Conservation (phyloP, 2,113 vertebrate genomes). For the Acanthochromis polyacanthus region DNA sequence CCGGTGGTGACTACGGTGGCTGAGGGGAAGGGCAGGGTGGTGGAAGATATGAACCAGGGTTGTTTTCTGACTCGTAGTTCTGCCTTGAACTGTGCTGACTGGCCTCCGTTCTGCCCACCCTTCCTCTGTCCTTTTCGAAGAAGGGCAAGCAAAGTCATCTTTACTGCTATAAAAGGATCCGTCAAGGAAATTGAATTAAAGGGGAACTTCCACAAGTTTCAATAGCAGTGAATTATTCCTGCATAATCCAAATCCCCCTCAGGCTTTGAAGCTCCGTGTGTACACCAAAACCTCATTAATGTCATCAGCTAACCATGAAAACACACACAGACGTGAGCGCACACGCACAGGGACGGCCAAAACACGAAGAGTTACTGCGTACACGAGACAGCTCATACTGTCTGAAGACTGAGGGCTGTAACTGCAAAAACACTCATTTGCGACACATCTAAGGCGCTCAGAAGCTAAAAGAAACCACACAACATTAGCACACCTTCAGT, state of each 20-base stretch:
- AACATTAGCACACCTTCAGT: conserved; percentile 22
- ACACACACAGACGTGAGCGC: conserved; percentile 28
- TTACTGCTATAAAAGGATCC: conserved; percentile 46
- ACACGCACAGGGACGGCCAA: not conserved
- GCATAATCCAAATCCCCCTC: conserved; percentile 18
- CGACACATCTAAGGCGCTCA: not conserved
- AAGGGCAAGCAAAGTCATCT: conserved; percentile 24
- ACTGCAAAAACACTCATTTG: not conserved
- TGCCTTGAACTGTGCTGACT: conserved; percentile 25
- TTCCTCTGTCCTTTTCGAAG: conserved; percentile 28
- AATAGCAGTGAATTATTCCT: conserved; percentile 1
- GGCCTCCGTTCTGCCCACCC: not conserved
- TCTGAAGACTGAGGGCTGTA: not conserved
- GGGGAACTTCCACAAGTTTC: conserved; percentile 13
- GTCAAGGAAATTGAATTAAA: conserved; percentile 12
- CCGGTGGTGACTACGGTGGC: not conserved
- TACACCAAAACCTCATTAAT: conserved; percentile 17
- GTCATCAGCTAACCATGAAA: conserved; percentile 15
- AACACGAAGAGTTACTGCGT: not conserved
- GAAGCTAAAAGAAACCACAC: not conserved
- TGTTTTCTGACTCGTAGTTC: conserved; percentile 42
- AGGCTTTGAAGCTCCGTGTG: not conserved
- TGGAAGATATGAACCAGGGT: conserved; percentile 48
- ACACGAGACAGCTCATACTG: not conserved
- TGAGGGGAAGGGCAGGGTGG: conserved; percentile 18